phyloP scores from a whole-genome alignment of 2,888 invertebrate genomes.

The Tetragnatha montana region DNA sequence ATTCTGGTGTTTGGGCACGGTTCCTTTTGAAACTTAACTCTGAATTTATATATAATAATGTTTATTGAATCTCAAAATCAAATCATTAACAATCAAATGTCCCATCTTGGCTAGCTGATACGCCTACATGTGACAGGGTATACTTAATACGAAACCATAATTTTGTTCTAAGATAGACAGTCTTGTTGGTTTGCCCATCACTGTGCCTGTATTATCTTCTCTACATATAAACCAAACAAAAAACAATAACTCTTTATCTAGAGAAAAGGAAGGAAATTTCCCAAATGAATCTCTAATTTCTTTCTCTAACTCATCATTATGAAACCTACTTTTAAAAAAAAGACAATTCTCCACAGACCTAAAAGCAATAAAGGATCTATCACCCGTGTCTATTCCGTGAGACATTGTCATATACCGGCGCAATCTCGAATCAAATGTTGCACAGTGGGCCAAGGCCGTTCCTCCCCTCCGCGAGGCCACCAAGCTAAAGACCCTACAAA shows the following conservation, averaged over 20 bases:
- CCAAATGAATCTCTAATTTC: not conserved
- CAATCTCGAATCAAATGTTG: slow-evolving; percentile 27
- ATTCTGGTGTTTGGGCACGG: too few species aligned
- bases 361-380: not conserved
- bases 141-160: too few species aligned
- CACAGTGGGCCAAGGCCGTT: slow-evolving; percentile 53
- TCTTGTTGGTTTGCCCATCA: too few species aligned
- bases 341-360: not conserved
- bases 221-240: not conserved
- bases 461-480: slow-evolving; percentile 31
- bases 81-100: too few species aligned
- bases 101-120: too few species aligned
- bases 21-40: too few species aligned
- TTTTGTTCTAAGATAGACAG: too few species aligned
- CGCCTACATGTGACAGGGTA: too few species aligned
- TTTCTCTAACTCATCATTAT: not conserved
- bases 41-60: too few species aligned
- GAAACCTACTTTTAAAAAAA: not conserved
- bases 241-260: not conserved
- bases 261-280: not conserved
- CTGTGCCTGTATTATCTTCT: too few species aligned
- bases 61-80: too few species aligned
- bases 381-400: not conserved
- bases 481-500: slow-evolving; percentile 18
- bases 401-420: not conserved